These are phyloP conservation scores for Mesocentrotus franciscanus DNA, from an alignment of 53 echinoderm and acorn worm species.

Conservation along the genomic window DNA sequence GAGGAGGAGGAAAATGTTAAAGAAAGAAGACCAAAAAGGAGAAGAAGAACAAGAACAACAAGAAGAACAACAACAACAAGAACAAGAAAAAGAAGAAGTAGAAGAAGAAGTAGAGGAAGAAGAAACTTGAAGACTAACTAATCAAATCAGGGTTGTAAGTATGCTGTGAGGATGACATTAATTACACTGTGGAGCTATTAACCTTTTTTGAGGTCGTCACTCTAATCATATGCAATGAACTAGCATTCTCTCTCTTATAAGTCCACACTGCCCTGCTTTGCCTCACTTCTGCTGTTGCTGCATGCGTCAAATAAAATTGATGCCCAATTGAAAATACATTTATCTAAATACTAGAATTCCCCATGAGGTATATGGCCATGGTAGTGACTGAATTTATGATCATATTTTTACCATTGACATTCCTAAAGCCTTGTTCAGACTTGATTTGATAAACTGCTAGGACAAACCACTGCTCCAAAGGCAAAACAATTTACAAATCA, in stretches of 20 bases:
- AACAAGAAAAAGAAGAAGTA: background rate
- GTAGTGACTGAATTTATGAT: constrained; percentile 36
- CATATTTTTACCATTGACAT: constrained; percentile 42
- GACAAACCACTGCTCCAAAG: too few relatives aligned
- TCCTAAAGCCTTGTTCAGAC: constrained; percentile 3
- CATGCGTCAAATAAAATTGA: constrained; percentile 25
- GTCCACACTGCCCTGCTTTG: background rate
- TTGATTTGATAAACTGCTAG: too few relatives aligned
- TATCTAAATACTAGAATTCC: background rate
- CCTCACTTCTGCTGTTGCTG: background rate
- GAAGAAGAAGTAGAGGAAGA: background rate
- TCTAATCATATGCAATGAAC: background rate
- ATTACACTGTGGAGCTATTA: background rate
- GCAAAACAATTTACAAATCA: too few relatives aligned
- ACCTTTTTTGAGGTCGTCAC: constrained; percentile 19
- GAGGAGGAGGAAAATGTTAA: background rate
- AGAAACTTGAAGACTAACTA: background rate
- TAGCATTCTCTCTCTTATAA: background rate
- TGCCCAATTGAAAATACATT: constrained; percentile 35
- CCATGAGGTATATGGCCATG: constrained; percentile 4
- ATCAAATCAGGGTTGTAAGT: background rate
- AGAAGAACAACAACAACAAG: background rate
- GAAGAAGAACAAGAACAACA: background rate
- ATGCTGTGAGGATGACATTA: constrained; percentile 30
- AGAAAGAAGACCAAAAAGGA: background rate